A percentile compares a stretch with the other conserved stretches of the same genome.
Evolutionary conservation across 2,888 invertebrate species (phyloP).

Genomic region (Dicyrtomina minuta): DNA sequence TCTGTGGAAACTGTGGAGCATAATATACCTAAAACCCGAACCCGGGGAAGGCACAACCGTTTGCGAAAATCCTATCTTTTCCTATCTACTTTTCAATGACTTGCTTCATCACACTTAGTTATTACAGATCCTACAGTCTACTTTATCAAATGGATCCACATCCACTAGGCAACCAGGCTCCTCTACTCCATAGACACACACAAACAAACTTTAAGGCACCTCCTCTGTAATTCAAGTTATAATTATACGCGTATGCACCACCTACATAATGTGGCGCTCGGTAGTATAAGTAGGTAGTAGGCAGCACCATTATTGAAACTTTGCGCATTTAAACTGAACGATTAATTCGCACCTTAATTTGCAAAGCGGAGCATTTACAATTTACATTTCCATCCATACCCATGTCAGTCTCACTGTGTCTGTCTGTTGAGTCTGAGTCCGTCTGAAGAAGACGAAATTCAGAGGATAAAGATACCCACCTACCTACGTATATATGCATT

Average conservation of each 20-base stretch:
- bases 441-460: too few species aligned
- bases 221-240: neutral
- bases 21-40: neutral
- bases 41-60: neutral
- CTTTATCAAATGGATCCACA: neutral
- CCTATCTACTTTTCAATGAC: constrained; percentile 33
- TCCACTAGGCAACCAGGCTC: neutral
- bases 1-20: neutral
- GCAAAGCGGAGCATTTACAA: neutral
- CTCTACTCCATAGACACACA: too few species aligned
- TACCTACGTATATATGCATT: too few species aligned
- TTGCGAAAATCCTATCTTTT: constrained; percentile 24
- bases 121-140: neutral
- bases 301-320: constrained; percentile 10
- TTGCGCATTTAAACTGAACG: constrained; percentile 20
- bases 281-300: too few species aligned
- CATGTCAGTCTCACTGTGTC: too few species aligned
- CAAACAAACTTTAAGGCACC: too few species aligned
- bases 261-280: too few species aligned
- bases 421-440: too few species aligned
- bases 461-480: too few species aligned
- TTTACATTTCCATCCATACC: neutral
- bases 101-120: constrained; percentile 27
- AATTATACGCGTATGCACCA: neutral
- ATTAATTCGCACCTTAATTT: constrained; percentile 24